These are phyloP conservation scores for Sminthopsis crassicaudata DNA, from an alignment of 2,113 vertebrate genomes.

Conservation along the genomic window DNA sequence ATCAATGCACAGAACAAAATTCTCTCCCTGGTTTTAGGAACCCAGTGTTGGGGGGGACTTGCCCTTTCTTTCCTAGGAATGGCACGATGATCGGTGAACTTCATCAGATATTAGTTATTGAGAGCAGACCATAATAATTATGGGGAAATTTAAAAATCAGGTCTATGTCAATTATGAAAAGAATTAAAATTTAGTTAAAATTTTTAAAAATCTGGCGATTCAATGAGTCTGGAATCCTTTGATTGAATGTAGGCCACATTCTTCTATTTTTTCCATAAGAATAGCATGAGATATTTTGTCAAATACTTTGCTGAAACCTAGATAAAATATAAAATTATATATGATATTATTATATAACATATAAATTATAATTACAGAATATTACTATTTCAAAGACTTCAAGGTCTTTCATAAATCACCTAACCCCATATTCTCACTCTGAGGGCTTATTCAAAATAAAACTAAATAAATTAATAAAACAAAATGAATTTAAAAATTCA, in stretches of 20 bases:
- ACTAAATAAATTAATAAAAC: neutral
- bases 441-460: neutral
- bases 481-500: neutral
- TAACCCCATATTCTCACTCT: neutral
- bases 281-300: too few species aligned
- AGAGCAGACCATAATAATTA: neutral
- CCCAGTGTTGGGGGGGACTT: neutral
- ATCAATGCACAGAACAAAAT: neutral
- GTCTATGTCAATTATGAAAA: neutral
- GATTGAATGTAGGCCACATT: too few species aligned
- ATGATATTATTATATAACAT: too few species aligned
- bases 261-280: too few species aligned
- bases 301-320: too few species aligned
- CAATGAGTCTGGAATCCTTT: too few species aligned
- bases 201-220: too few species aligned
- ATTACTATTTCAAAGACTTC: neutral
- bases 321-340: too few species aligned
- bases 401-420: neutral
- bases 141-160: neutral
- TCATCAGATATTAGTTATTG: neutral
- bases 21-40: neutral
- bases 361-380: neutral
- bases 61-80: neutral
- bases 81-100: neutral
- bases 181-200: too few species aligned